Evolutionary conservation across 1,140 invertebrate genomes (phyloP), one percentile per base, ranked within the genome.

Genomic region (Lepeophtheirus salmonis): DNA sequence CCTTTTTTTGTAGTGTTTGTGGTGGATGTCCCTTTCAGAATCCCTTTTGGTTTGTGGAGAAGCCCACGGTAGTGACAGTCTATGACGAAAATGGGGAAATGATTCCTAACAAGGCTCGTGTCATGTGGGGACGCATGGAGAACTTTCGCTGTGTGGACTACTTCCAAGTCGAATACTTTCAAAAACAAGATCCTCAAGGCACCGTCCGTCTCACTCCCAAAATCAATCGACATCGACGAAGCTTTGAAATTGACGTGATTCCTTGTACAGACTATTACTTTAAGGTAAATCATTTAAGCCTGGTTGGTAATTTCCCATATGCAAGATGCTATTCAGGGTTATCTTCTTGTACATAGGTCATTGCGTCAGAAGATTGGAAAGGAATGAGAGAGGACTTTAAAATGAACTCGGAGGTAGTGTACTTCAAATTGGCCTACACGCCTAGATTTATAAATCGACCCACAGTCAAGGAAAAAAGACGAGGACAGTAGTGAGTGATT

Each of bases 81-180:
- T 53, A 52, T 18, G 59, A 61, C 21, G 59, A 61, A 16, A 23
- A 53, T 14, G 51, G 51, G 18, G 14, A 52, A 24, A 53, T 61
- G 59, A 20, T 61, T 14, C 49, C 59, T n/a, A 61, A 61, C 25
- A 61, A 61, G 50, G 51, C 50, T 53, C 16, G 59, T 16, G 50
- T 61, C 14, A 56, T 56, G 48, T 61, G 59, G 59, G 59, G 59
- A n/a, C 17, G 49, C 54, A 54, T 61, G 59, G 21, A 61, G 21
- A 61, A 61, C 25, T 61, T 61, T 48, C 54, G 50, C n/a, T 61
- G 59, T 41, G 59, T 61, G 13, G 59, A 61, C 51, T 61, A 61
- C 50, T 61, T 61, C 49, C 59, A 61, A 50, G 59, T 61, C n/a
- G 59, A 61, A 41, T 61, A 56, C 25, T 61, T 61, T 54, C 59